phyloP scores from a whole-genome alignment of 2,113 vertebrate species.

The Periophthalmus modestus region DNA sequence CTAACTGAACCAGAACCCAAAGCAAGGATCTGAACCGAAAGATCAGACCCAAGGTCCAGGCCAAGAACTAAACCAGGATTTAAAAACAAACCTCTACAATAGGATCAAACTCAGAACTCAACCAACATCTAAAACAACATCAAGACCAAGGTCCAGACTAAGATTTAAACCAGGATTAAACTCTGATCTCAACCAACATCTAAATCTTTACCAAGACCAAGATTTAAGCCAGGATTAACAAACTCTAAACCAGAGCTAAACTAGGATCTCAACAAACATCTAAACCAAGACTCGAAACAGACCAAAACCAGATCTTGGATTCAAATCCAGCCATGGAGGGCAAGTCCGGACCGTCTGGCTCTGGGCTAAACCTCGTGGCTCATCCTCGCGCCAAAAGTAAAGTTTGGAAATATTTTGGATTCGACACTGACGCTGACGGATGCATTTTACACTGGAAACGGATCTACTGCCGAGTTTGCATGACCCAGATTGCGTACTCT shows the following conservation, averaged over 20 bases:
- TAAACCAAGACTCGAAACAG: not conserved
- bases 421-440: constrained; percentile 87
- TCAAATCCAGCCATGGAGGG: constrained; percentile 76
- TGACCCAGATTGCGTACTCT: constrained; percentile 89
- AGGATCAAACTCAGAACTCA: too few relatives aligned
- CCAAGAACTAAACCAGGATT: not conserved
- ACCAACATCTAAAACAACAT: too few relatives aligned
- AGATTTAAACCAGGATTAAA: constrained; percentile 42
- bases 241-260: too few relatives aligned
- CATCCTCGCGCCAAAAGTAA: constrained; percentile 92
- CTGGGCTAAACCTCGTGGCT: constrained; percentile 86
- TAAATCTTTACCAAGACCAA: too few relatives aligned
- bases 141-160: too few relatives aligned
- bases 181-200: not conserved
- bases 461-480: constrained; percentile 89
- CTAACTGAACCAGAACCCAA: constrained; percentile 43
- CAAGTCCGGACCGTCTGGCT: constrained; percentile 79
- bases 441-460: constrained; percentile 90
- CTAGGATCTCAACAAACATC: too few relatives aligned
- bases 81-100: not conserved
- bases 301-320: too few relatives aligned
- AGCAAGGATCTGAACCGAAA: not conserved
- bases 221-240: too few relatives aligned
- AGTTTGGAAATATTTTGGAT: constrained; percentile 93
- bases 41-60: not conserved